These are phyloP conservation scores for Drosophila oshimai DNA, from an alignment of 1,140 invertebrate genomes.

Conservation along the genomic window DNA sequence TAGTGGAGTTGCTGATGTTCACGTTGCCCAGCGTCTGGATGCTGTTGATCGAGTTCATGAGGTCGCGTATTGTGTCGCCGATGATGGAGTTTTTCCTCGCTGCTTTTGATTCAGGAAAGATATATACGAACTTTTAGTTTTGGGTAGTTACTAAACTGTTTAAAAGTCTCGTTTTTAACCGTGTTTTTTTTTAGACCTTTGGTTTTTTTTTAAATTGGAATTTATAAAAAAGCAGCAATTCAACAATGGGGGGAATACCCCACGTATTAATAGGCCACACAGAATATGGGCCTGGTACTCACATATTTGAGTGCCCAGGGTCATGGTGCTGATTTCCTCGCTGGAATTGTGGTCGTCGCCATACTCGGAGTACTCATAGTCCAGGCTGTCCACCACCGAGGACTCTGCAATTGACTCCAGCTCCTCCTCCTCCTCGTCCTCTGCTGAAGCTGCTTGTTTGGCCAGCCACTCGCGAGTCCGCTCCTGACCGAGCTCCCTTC, in stretches of 20 bases:
- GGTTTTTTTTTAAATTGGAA: too few species aligned
- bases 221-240: too few species aligned
- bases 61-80: slow-evolving; percentile 54
- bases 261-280: too few species aligned
- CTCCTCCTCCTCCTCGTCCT: slow-evolving; percentile 56
- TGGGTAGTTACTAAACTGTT: too few species aligned
- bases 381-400: slow-evolving; percentile 68
- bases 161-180: too few species aligned
- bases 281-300: too few species aligned
- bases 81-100: slow-evolving; percentile 39
- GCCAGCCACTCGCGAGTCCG: slow-evolving; percentile 58
- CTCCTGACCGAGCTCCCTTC: slow-evolving; percentile 38
- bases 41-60: slow-evolving; percentile 70
- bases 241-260: too few species aligned
- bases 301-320: slow-evolving; percentile 53
- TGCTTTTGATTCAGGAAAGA: not conserved
- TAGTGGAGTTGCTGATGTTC: slow-evolving; percentile 78
- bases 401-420: slow-evolving; percentile 68
- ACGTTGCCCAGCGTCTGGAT: slow-evolving; percentile 79
- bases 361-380: slow-evolving; percentile 63
- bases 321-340: slow-evolving; percentile 59
- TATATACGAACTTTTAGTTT: not conserved
- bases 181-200: too few species aligned
- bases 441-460: slow-evolving; percentile 4
- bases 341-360: slow-evolving; percentile 32